These are phyloP conservation scores for Muscicapa comitata DNA, from an alignment of 2,797 vertebrate species.

Conservation along the genomic window DNA sequence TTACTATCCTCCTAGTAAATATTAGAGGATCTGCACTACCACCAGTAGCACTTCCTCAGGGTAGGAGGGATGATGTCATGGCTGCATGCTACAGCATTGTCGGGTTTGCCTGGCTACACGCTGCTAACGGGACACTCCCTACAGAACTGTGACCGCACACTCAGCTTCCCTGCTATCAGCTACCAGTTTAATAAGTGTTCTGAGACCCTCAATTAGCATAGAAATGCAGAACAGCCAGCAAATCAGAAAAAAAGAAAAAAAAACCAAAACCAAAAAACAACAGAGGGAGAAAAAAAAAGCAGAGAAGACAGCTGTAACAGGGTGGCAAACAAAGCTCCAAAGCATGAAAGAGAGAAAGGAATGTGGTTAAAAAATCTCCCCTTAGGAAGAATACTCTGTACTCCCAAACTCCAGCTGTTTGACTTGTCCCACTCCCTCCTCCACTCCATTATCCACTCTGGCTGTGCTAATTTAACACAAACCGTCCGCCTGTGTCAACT, in stretches of 20 bases:
- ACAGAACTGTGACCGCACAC: constrained; percentile 57
- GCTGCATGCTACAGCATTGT: constrained; percentile 52
- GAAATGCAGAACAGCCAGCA: constrained; percentile 27
- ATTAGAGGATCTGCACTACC: constrained; percentile 9
- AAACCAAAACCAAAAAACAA: background rate
- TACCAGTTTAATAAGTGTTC: constrained; percentile 54
- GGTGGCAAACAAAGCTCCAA: constrained; percentile 59
- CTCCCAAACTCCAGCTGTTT: constrained; percentile 54
- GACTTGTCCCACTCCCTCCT: constrained; percentile 42
- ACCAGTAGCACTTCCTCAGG: constrained; percentile 57
- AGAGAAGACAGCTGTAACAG: constrained; percentile 51
- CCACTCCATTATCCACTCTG: constrained; percentile 33
- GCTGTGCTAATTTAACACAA: constrained; percentile 44
- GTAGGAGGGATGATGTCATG: constrained; percentile 60
- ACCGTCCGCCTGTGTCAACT: constrained; percentile 44
- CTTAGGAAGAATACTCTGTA: constrained; percentile 59
- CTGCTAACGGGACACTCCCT: constrained; percentile 67
- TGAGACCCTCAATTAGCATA: constrained; percentile 63
- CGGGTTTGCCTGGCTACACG: constrained; percentile 38
- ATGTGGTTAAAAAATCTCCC: constrained; percentile 55
- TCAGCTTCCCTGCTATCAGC: constrained; percentile 56
- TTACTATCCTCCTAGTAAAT: background rate
- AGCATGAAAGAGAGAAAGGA: constrained; percentile 60
- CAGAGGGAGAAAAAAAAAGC: background rate
- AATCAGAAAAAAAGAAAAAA: background rate